Evolutionary conservation across 2,113 vertebrate species (phyloP), one percentile per base, ranked within the genome.

Genomic region (Suricata suricatta): DNA sequence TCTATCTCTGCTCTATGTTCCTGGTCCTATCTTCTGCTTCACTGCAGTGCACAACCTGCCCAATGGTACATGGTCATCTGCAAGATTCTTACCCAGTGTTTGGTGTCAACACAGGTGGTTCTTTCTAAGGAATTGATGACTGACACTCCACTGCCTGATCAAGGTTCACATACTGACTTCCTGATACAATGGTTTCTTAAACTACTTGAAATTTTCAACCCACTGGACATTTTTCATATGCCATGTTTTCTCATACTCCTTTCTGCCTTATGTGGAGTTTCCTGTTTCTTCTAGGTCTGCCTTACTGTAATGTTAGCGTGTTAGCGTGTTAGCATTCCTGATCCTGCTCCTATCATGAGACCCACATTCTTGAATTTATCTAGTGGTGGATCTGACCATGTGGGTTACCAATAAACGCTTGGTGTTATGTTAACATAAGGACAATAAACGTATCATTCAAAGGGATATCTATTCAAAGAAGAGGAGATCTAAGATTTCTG

Each of bases 51-150:
- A 7, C 50, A n/a, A 31, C 29, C 35, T 68, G 10, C 15, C 23
- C 77, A 19, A 0, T 3, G 16, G 33, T 47, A 17, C 7, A 0
- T 41, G 19, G 7, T 38, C 15, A 33, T 31, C 13, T 0, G 35
- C 2, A 11, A 52, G 33, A 17, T 35, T 93, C 35, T 31, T 50
- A 2, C 1, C 31, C 25, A 52, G 31, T 27, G 17, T 35, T 44
- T 96, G 21, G 10, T 52, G 52, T 57, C 38, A 69, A 33, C 8
- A 17, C 1, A 66, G 54, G 19, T 15, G 21, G 11, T 21, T 44
- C 15, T 71, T 89, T 74, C 35, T 68, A 50, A 84, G 50, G 19
- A 41, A 41, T 12, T 35, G 76, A 27, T 82, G 52, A 88, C 41
- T 17, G 33, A 0, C 9, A 11, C 6, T 38, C 38, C 3, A 16